phyloP scores from a whole-genome alignment of 2,888 invertebrate species.

The Apamea crenata region DNA sequence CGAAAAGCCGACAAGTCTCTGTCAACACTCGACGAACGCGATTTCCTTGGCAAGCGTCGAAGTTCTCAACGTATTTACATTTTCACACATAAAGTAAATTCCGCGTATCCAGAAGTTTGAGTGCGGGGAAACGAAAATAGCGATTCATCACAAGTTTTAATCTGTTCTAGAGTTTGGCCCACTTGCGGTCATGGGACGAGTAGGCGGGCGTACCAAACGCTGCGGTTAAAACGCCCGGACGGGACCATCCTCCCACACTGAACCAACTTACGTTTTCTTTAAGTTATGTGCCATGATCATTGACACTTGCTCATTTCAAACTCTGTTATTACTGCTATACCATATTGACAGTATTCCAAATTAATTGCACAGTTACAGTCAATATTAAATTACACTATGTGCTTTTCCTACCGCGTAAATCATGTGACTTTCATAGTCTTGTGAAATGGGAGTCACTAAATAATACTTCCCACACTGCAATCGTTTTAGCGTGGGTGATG shows the following conservation, averaged over 20 bases:
- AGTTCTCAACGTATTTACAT: conserved; percentile 88
- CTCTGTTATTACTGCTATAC: conserved; percentile 45
- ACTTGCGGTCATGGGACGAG: conserved; percentile 75
- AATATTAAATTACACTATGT: conserved; percentile 56
- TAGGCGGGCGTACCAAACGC: conserved; percentile 56
- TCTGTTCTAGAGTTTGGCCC: conserved; percentile 87
- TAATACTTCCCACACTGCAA: conserved; percentile 63
- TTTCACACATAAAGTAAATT: conserved; percentile 89
- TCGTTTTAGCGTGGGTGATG: conserved; percentile 58
- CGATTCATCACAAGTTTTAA: conserved; percentile 89
- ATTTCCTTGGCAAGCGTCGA: conserved; percentile 84
- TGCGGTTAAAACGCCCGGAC: conserved; percentile 21
- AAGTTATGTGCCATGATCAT: conserved; percentile 30
- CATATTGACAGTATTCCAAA: conserved; percentile 50
- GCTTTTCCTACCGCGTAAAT: conserved; percentile 61
- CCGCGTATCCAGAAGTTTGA: conserved; percentile 84
- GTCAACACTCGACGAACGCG: conserved; percentile 86
- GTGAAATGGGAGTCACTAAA: conserved; percentile 62
- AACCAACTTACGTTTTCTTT: conserved; percentile 22
- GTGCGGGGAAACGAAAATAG: conserved; percentile 85
- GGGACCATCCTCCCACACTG: neutral
- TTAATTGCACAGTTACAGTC: conserved; percentile 59
- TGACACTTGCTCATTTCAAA: conserved; percentile 33
- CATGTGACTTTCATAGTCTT: conserved; percentile 60
- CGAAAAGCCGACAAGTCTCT: conserved; percentile 85